Evolutionary conservation across 2,888 invertebrate genomes (phyloP), one percentile per base, ranked within the genome.

Genomic region (Phania funesta): DNA sequence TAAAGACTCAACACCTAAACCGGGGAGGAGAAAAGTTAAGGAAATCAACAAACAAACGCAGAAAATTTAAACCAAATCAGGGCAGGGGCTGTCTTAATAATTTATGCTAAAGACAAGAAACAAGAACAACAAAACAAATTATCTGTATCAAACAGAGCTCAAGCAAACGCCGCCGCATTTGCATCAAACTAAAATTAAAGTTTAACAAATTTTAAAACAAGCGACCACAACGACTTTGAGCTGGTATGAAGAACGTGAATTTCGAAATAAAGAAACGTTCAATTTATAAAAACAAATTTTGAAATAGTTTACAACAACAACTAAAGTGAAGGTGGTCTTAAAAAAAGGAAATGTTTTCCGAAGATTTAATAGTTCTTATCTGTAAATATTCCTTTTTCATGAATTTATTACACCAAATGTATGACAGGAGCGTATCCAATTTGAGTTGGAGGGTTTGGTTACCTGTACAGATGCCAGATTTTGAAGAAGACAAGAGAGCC

Each of bases 21-120:
- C 16, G 29, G 13, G 20, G 13, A 4, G n/a, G 22, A 6, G 11
- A 22, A 41, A 48, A 58, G 8, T 44, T 7, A 29, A 5, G 6
- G 7, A 38, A 60, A 48, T 48, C 13, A 48, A 38, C n/a, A 38
- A 35, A 74, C 54, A 44, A 56, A 78, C 29, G 46, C 71, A 56
- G 71, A 64, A 78, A 71, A 73, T 65, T 73, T 65, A 32, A 56
- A 65, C 41, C 64, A 65, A 73, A 73, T 73, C 73, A 73, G 58
- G 71, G 71, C 71, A n/a, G n/a, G 65, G 22, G 11, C 54, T 78
- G 78, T 79, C 71, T 79, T 79, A 65, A 79, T 79, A 79, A 79
- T 73, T 79, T 79, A 65, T 60, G 58, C 56, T 35, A 73, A 58
- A 38, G 48, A 70, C 16, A n/a, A 62, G 41, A 11, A 16, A 65